Conservation (phyloP, 2,888 invertebrate species). For the Euplagia quadripunctaria region DNA sequence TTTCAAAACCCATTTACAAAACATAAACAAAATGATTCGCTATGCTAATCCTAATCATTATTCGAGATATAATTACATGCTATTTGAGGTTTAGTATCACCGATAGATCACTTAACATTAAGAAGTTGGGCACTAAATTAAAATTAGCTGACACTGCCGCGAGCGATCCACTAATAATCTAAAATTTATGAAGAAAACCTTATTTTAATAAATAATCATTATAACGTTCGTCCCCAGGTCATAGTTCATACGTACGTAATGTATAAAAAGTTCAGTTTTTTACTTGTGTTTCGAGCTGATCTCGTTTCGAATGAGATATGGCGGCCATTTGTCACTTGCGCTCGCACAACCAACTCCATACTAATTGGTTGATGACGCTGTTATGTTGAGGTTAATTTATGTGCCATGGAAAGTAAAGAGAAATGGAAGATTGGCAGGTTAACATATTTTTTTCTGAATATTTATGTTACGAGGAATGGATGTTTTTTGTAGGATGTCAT, state of each 20-base stretch:
- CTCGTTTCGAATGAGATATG: slow-evolving; percentile 71
- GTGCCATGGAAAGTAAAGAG: slow-evolving; percentile 48
- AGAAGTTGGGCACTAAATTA: slow-evolving; percentile 37
- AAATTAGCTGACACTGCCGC: slow-evolving; percentile 47
- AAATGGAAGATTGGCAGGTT: slow-evolving; percentile 42
- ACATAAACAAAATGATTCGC: slow-evolving; percentile 23
- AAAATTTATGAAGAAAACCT: slow-evolving; percentile 45
- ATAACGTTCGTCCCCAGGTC: slow-evolving; percentile 47
- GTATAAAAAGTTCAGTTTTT: slow-evolving; percentile 38
- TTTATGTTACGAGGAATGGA: slow-evolving; percentile 29
- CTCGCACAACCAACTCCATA: slow-evolving; percentile 53
- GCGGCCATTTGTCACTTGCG: slow-evolving; percentile 65
- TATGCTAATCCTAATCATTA: slow-evolving; percentile 35
- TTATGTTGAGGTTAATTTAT: slow-evolving; percentile 55
- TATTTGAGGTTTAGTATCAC: slow-evolving; percentile 33
- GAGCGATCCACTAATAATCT: slow-evolving; percentile 36
- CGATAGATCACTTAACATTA: slow-evolving; percentile 35
- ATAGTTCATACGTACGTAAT: slow-evolving; percentile 63
- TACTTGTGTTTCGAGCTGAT: slow-evolving; percentile 54
- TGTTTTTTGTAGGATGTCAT: slow-evolving; percentile 6
- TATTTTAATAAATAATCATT: slow-evolving; percentile 48
- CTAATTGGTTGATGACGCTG: slow-evolving; percentile 66
- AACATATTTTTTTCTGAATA: slow-evolving; percentile 38
- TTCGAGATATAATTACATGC: slow-evolving; percentile 35
- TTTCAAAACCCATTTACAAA: slow-evolving; percentile 9